Evolutionary conservation across 2,888 invertebrate species (phyloP).

Genomic region (Brachyptera putata): DNA sequence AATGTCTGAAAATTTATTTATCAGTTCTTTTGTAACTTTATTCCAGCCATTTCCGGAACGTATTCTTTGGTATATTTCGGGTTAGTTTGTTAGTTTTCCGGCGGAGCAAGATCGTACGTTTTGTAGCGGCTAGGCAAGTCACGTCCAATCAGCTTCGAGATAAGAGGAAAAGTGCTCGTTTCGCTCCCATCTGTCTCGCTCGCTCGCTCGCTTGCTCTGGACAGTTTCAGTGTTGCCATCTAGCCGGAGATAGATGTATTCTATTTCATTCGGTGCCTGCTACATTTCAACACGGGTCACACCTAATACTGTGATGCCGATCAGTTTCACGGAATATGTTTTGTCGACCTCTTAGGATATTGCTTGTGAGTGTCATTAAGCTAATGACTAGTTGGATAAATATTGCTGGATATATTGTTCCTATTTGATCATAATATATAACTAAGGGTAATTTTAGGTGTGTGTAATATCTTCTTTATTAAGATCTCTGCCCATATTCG

Average conservation of each 20-base stretch:
- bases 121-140: conserved; percentile 20
- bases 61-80: background rate
- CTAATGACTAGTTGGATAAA: no score
- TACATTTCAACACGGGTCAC: background rate
- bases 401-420: no score
- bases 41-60: conserved; percentile 2
- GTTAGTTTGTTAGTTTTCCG: background rate
- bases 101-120: background rate
- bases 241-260: background rate
- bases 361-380: no score
- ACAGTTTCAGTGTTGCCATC: conserved; percentile 9
- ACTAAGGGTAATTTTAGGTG: no score
- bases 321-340: no score
- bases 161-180: conserved; percentile 19
- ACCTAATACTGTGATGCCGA: no score
- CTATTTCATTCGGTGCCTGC: background rate
- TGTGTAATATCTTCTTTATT: no score
- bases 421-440: no score
- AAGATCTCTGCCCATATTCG: no score
- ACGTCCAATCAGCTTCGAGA: conserved; percentile 26
- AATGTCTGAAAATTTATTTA: conserved; percentile 4
- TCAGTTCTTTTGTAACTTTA: conserved; percentile 9
- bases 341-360: no score
- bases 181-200: conserved; percentile 24
- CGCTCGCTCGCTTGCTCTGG: no score